phyloP scores from a whole-genome alignment of 2,113 vertebrate genomes.

The Nanorana parkeri region DNA sequence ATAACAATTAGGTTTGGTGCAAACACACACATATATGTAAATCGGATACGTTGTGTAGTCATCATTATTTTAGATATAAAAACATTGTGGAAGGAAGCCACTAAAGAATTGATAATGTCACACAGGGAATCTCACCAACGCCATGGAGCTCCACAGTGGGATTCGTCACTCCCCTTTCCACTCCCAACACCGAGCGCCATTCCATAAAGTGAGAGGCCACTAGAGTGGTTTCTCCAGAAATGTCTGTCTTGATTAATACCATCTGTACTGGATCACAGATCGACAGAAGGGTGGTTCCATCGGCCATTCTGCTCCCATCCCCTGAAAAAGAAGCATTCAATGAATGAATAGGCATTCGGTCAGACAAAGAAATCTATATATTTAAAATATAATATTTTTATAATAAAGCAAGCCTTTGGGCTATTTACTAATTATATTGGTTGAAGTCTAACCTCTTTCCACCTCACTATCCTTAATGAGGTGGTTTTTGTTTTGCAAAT shows the following conservation, averaged over 20 bases:
- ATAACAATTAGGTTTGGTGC: neutral
- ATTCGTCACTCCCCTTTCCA: constrained; percentile 79
- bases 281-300: constrained; percentile 89
- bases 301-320: constrained; percentile 89
- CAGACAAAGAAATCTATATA: too few relatives aligned
- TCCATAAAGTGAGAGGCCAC: constrained; percentile 94
- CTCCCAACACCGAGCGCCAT: constrained; percentile 88
- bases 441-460: too few relatives aligned
- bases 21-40: neutral
- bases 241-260: constrained; percentile 91
- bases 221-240: constrained; percentile 85
- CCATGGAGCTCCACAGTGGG: constrained; percentile 90
- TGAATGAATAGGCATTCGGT: too few relatives aligned
- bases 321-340: constrained; percentile 67
- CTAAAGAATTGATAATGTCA: neutral
- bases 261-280: constrained; percentile 93
- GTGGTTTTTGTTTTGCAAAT: too few relatives aligned
- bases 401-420: too few relatives aligned
- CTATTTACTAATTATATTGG: too few relatives aligned
- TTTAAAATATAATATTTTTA: too few relatives aligned
- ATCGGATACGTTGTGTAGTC: neutral
- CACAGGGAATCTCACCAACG: constrained; percentile 80
- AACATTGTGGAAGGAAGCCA: too few relatives aligned
- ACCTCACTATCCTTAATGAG: too few relatives aligned
- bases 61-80: too few relatives aligned